Evolutionary conservation across 2,113 vertebrate genomes (phyloP).

Genomic region (Nibea coibor): DNA sequence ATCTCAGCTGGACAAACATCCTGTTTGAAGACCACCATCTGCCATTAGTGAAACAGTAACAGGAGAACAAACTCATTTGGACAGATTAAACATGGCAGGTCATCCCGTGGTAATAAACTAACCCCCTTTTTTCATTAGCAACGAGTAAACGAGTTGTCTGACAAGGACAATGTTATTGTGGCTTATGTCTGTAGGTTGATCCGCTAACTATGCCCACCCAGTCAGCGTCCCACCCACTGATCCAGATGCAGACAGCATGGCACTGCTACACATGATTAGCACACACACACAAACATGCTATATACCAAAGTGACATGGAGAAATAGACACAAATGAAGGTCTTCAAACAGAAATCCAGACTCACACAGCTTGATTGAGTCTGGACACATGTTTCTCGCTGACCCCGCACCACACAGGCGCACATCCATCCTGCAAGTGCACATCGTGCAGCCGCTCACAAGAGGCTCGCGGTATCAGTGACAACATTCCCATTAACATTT

Average conservation of each 20-base stretch:
- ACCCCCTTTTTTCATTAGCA: slow-evolving; percentile 66
- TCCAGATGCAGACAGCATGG: background rate
- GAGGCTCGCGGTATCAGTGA: slow-evolving; percentile 45
- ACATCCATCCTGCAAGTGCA: slow-evolving; percentile 10
- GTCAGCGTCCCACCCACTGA: background rate
- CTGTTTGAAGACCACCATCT: slow-evolving; percentile 76
- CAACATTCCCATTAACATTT: slow-evolving; percentile 52
- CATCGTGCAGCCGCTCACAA: slow-evolving; percentile 35
- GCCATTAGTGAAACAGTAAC: slow-evolving; percentile 76
- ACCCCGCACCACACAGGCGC: slow-evolving; percentile 19
- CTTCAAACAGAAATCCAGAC: slow-evolving; percentile 3
- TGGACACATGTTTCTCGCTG: slow-evolving; percentile 33
- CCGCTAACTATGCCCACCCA: slow-evolving; percentile 12
- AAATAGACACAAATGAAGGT: slow-evolving; percentile 20
- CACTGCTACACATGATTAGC: background rate
- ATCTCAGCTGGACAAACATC: slow-evolving; percentile 79
- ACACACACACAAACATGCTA: slow-evolving; percentile 3
- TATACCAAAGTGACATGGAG: slow-evolving; percentile 2
- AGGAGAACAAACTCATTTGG: slow-evolving; percentile 72
- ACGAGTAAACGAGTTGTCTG: slow-evolving; percentile 36
- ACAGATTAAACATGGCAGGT: slow-evolving; percentile 59
- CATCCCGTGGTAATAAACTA: slow-evolving; percentile 50
- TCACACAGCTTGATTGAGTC: slow-evolving; percentile 2
- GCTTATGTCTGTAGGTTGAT: background rate
- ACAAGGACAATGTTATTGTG: slow-evolving; percentile 15